These are phyloP conservation scores for Gandaritis pyraliata DNA, from an alignment of 2,888 invertebrate genomes.

Conservation along the genomic window DNA sequence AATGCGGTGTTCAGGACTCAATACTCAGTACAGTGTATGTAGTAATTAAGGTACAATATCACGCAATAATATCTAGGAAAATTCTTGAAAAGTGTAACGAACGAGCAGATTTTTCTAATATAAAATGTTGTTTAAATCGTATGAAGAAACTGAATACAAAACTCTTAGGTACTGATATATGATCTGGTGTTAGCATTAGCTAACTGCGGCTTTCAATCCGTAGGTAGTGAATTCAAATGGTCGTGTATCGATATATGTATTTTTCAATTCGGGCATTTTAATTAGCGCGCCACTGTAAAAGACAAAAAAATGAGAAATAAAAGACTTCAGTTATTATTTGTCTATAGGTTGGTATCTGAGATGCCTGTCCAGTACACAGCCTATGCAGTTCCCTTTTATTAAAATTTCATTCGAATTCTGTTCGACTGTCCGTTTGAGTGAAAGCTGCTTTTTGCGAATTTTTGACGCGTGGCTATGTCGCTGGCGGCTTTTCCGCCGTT, in stretches of 20 bases:
- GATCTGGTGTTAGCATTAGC: no score
- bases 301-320: background rate
- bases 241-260: no score
- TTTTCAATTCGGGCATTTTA: no score
- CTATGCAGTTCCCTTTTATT: slow-evolving; percentile 12
- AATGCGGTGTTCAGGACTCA: slow-evolving; percentile 45
- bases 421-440: slow-evolving; percentile 26
- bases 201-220: no score
- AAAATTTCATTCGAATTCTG: slow-evolving; percentile 23
- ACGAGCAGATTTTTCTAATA: no score
- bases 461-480: slow-evolving; percentile 46
- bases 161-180: no score
- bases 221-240: no score
- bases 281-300: no score
- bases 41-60: background rate
- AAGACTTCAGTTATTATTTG: background rate
- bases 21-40: slow-evolving; percentile 24
- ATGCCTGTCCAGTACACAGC: slow-evolving; percentile 15
- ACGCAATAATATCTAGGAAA: background rate
- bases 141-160: no score
- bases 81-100: no score
- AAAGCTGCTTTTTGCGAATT: slow-evolving; percentile 29
- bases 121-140: no score
- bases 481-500: slow-evolving; percentile 43
- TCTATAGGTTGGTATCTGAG: background rate